Base-by-base conservation (phyloP, 2,888 invertebrate species). In the Oligia fasciuncula region DNA sequence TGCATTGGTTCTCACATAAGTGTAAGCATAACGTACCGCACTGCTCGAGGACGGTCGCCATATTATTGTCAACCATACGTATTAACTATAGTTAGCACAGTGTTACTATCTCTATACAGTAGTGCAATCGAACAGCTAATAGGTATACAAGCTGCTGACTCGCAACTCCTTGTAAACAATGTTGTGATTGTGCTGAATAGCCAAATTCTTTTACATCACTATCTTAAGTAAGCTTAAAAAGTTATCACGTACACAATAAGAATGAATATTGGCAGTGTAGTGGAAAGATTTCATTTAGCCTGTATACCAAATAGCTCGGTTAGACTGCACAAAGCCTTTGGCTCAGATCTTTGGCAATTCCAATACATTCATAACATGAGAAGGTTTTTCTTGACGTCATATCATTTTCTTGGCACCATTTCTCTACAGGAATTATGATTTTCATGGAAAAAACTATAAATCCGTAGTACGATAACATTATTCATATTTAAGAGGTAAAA, bases 1-100 rank as follows among this genome's bases (percentile, higher is more conserved):
- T 82, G 84, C 75, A 79, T 84, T 81, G 81, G 85, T 85, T 87
- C 84, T 83, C 76, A 74, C 72, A 75, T 75, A 80, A 88, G 85
- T 83, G 78, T 88, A 87, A 87, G 85, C 82, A 83, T 80, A 76
- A 82, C 74, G 79, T 77, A 77, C 68, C 66, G 72, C 73, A 65
- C 68, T 66, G 63, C 66, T 74, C 57, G 74, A 71, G 74, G 73
- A 73, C 63, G 73, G 81, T 57, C 73, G 72, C 70, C 75, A 35
- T 54, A 77, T 70, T 68, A 83, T 73, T 71, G 81, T 77, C 75
- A 77, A 83, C 70, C 66, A 70, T 79, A 76, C 69, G 83, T 86
- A 86, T 83, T 85, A 86, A 78, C 35, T 81, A 71, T 65, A 85
- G 19, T 71, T 72, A 71, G 23, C 73, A 67, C 63, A 72, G 40